These are phyloP conservation scores for Ommatoiulus sabulosus DNA, from an alignment of 2,888 invertebrate species.

Conservation along the genomic window DNA sequence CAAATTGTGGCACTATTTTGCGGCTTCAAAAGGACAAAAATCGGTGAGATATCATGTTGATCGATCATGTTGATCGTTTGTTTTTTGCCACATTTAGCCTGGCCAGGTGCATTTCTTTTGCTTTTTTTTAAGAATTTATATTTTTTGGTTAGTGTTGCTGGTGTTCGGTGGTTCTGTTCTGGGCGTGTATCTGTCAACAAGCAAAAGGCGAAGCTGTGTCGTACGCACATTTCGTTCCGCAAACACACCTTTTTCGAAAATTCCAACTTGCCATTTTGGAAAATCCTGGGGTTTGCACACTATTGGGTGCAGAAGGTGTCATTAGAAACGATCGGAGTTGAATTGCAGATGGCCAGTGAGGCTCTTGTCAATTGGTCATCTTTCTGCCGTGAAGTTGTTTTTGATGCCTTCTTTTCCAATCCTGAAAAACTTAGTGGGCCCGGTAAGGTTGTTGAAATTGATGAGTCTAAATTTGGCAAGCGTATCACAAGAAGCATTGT, in stretches of 20 bases:
- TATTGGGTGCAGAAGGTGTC: too few relatives aligned
- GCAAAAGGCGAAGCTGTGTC: neutral
- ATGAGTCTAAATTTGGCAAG: constrained; percentile 54
- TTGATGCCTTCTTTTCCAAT: constrained; percentile 14
- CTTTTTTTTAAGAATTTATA: too few relatives aligned
- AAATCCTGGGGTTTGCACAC: constrained; percentile 15
- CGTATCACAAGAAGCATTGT: constrained; percentile 3
- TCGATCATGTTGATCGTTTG: too few relatives aligned
- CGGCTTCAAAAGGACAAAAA: too few relatives aligned
- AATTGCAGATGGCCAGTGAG: neutral
- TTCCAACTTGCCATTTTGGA: neutral
- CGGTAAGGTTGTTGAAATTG: constrained; percentile 50
- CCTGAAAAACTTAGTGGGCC: constrained; percentile 37
- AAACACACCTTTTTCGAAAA: constrained; percentile 7
- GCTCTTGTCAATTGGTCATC: constrained; percentile 50
- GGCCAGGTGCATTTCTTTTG: too few relatives aligned
- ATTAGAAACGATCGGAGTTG: too few relatives aligned
- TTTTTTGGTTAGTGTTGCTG: neutral
- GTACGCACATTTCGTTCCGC: neutral
- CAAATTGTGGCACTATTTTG: too few relatives aligned
- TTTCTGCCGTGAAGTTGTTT: constrained; percentile 54
- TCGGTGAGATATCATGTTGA: too few relatives aligned
- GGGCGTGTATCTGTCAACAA: neutral
- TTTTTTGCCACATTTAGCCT: too few relatives aligned
- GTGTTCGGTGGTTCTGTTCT: neutral